phyloP scores from a whole-genome alignment of 2,113 vertebrate species.

The Hipposideros armiger region DNA sequence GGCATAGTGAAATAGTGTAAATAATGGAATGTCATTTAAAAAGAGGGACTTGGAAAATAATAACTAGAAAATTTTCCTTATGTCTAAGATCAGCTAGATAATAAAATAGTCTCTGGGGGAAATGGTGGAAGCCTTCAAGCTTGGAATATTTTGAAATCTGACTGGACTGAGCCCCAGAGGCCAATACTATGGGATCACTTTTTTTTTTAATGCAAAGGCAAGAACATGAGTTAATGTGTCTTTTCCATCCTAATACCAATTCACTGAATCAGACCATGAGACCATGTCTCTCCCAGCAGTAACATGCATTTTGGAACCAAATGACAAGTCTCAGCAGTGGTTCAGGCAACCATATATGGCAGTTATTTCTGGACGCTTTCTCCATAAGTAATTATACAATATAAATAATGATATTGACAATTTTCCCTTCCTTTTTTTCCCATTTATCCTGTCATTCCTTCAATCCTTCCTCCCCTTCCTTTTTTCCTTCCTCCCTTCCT shows the following conservation, averaged over 20 bases:
- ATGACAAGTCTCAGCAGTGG: background rate
- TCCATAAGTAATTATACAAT: background rate
- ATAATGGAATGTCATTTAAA: constrained; percentile 51
- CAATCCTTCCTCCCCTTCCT: rapidly evolving
- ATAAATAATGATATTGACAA: background rate
- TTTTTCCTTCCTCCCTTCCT: background rate
- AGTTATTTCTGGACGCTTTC: constrained; percentile 55
- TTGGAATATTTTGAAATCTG: constrained; percentile 42
- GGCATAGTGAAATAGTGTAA: constrained; percentile 24
- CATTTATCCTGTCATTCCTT: rapidly evolving
- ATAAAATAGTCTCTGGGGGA: constrained; percentile 54
- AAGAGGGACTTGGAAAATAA: constrained; percentile 58
- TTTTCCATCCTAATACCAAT: constrained; percentile 37
- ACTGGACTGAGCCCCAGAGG: background rate
- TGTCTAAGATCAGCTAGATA: constrained; percentile 29
- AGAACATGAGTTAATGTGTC: background rate
- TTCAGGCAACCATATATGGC: background rate
- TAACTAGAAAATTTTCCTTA: constrained; percentile 65
- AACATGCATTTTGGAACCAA: constrained; percentile 48
- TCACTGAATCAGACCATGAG: constrained; percentile 59
- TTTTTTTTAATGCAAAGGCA: constrained; percentile 34
- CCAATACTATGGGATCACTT: background rate
- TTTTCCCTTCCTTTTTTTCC: background rate
- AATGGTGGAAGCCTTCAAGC: background rate
- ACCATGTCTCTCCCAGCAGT: background rate